Base-by-base conservation (phyloP, 2,888 invertebrate species). In the Sinelater perroti region DNA sequence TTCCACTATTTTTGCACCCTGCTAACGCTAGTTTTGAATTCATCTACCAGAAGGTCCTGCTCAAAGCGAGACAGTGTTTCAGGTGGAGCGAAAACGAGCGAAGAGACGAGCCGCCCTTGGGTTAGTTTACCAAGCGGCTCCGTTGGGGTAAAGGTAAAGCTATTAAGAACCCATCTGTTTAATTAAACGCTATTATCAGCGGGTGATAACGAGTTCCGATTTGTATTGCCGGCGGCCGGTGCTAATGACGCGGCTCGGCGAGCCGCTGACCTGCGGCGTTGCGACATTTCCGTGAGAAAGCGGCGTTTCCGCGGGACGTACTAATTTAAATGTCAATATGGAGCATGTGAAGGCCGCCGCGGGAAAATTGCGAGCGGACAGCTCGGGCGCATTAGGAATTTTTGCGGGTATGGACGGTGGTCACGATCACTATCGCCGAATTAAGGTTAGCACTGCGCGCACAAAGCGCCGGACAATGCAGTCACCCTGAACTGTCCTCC, bases 81-180 rank as follows among this genome's bases (percentile, higher is more conserved):
- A n/a, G n/a, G n/a, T n/a, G n/a, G n/a, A n/a, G n/a, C 7, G 1
- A n/a, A 11, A 28, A 44, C n/a, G 26, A 10, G 7, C 28, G 2
- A 46, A 17, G 6, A 33, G 51, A 42, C 52, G 44, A 52, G 52
- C 24, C 21, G 42, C 42, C 52, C 16, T 33, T 52, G 52, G 10
- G 10, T 33, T 7, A 38, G 13, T 28, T 26, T 14, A 44, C 33
- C 31, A 45, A 45, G 45, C 35, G 44, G 18, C 42, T 54, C n/a
- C 31, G 36, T 38, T 46, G 30, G 54, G 54, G 54, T 54, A 38
- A 46, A 54, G 36, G 46, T 36, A 54, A 40, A 54, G 46, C 54
- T 54, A 54, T 54, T 54, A 54, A 46, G 46, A 36, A 40, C 50
- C 56, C 56, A 56, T 56, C 56, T 56, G 49, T 50, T 56, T 56